A percentile compares a stretch with the other conserved stretches of the same genome.
Evolutionary conservation across 2,888 invertebrate genomes (phyloP).

Genomic region (Meandrusa payeni): DNA sequence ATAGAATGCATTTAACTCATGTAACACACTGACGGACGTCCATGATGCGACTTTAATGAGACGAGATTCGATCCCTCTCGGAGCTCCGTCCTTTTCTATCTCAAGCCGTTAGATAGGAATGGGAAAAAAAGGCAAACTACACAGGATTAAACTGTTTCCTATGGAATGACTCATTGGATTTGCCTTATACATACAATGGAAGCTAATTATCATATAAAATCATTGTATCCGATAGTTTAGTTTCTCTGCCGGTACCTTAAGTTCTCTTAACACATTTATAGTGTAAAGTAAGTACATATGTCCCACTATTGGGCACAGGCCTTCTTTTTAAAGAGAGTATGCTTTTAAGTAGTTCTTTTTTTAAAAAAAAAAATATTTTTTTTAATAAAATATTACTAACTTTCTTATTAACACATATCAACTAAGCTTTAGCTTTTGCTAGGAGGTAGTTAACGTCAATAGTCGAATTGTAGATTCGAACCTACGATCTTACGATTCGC

Average conservation of each 20-base stretch:
- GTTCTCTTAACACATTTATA: conserved; percentile 17
- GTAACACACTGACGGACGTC: conserved; percentile 11
- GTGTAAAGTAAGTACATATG: too few relatives aligned
- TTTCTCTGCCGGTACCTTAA: neutral
- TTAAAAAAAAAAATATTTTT: too few relatives aligned
- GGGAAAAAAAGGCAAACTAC: conserved; percentile 2
- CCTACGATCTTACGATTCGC: too few relatives aligned
- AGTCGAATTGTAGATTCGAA: too few relatives aligned
- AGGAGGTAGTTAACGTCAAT: too few relatives aligned
- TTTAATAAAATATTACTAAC: too few relatives aligned
- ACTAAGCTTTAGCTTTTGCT: too few relatives aligned
- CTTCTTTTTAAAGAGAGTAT: too few relatives aligned
- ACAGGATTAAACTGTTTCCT: conserved; percentile 21
- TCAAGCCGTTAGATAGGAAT: neutral
- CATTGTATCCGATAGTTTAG: conserved; percentile 13
- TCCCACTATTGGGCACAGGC: too few relatives aligned
- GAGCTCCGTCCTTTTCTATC: conserved; percentile 4
- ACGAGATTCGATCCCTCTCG: conserved; percentile 5
- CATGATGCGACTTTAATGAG: conserved; percentile 21
- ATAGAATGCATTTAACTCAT: conserved; percentile 20
- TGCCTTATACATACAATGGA: conserved; percentile 19
- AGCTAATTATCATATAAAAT: conserved; percentile 22
- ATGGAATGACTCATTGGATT: conserved; percentile 21
- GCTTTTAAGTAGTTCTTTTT: too few relatives aligned
- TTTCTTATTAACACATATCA: too few relatives aligned